Conservation (phyloP, 2,797 vertebrate genomes). For the Neosalanx taihuensis region DNA sequence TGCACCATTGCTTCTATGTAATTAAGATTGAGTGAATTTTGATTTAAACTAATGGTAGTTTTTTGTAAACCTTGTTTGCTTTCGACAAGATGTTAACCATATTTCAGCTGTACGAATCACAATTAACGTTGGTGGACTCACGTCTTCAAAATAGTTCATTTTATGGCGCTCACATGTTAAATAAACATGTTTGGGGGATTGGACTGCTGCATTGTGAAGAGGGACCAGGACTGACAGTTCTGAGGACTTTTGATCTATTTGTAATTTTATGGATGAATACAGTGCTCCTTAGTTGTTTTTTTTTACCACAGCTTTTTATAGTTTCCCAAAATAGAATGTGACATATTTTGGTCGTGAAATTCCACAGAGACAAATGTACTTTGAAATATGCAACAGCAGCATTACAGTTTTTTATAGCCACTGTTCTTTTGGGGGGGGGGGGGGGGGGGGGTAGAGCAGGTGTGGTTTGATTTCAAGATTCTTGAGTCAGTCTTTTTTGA, state of each 20-base stretch:
- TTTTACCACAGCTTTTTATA: constrained; percentile 44
- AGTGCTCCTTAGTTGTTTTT: constrained; percentile 34
- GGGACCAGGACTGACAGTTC: constrained; percentile 56
- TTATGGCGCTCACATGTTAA: neutral
- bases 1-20: no score
- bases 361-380: constrained; percentile 70
- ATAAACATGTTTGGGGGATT: constrained; percentile 30
- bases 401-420: constrained; percentile 59
- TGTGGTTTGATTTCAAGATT: constrained; percentile 29
- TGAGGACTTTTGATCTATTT: constrained; percentile 49
- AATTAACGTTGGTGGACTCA: neutral
- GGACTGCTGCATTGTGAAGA: constrained; percentile 50
- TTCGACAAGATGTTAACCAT: neutral
- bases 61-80: no score
- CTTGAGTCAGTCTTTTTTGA: constrained; percentile 46
- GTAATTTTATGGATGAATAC: constrained; percentile 42
- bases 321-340: constrained; percentile 63
- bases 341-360: constrained; percentile 66
- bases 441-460: constrained; percentile 11
- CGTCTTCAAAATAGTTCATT: constrained; percentile 1
- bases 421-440: constrained; percentile 44
- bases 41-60: no score
- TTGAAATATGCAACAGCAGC: constrained; percentile 61
- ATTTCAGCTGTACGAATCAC: constrained; percentile 1
- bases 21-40: no score